Evolutionary conservation across 2,888 invertebrate species (phyloP), one percentile per base, ranked within the genome.

Genomic region (Rhamnusium bicolor): DNA sequence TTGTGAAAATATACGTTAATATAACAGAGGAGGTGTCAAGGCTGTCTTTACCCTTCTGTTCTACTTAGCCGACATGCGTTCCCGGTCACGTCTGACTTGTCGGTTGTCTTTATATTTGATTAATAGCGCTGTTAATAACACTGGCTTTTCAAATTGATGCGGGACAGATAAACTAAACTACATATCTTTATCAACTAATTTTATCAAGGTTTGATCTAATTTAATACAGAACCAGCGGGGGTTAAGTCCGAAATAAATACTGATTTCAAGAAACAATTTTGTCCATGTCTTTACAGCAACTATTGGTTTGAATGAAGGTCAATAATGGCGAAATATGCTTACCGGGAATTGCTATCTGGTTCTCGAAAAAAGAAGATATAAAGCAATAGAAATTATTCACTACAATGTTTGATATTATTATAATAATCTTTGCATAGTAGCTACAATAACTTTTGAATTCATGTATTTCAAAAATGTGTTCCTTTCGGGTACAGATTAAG

Each of bases 51-150:
- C 85, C 85, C 84, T 85, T 85, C 84, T 85, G 84, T 86, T 84
- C 82, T 82, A 83, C 80, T 83, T 81, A 82, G 81, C 79, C 83
- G 84, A 85, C 86, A 84, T 84, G 82, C 80, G 85, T 86, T 85
- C 80, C 83, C 84, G 81, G 86, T 86, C 86, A 86, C 85, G 86
- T 86, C 84, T 82, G 82, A 82, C 81, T 86, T 86, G 87, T 86
- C 85, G 83, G 84, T 84, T 85, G 86, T 87, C 87, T 85, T 84
- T 84, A 79, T 74, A 79, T 80, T 85, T 87, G 86, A 87, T 87
- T 87, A 86, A 87, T 87, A 84, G 86, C 83, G 79, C 82, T 81
- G 84, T 84, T 86, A 84, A 83, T 83, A 83, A 82, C 82, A 81
- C 83, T 81, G 83, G 78, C 71, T 72, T 76, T 72, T 72, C 70